A percentile compares a stretch with the other conserved stretches of the same genome.
Evolutionary conservation across 2,888 invertebrate species (phyloP).

Genomic region (Diaphora mendica): DNA sequence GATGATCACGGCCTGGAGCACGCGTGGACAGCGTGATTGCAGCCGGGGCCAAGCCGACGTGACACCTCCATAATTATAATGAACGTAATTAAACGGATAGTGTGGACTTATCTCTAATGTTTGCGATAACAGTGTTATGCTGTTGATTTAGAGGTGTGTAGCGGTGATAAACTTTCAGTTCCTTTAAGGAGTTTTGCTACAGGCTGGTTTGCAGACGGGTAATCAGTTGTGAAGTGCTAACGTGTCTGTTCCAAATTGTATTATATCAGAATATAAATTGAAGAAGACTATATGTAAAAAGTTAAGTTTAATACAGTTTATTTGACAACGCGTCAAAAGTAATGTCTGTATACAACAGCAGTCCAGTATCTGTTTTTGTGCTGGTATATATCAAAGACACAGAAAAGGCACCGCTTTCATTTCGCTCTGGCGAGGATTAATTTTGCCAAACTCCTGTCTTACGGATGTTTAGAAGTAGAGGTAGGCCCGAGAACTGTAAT

Average conservation of each 20-base stretch:
- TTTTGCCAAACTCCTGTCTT: not conserved
- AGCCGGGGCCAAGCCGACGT: slow-evolving; percentile 7
- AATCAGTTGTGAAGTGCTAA: not conserved
- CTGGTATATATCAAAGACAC: not conserved
- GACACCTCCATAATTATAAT: slow-evolving; percentile 9
- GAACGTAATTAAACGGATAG: slow-evolving; percentile 9
- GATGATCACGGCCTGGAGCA: not conserved
- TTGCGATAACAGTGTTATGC: not conserved
- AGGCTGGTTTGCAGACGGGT: not conserved
- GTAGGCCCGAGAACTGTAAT: not conserved
- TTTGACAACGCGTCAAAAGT: no score
- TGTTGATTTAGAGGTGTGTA: slow-evolving; percentile 3
- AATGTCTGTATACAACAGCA: no score
- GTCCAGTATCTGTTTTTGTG: not conserved
- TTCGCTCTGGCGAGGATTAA: not conserved
- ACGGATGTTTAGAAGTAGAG: not conserved
- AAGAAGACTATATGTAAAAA: no score
- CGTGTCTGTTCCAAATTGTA: not conserved
- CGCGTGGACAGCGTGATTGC: not conserved
- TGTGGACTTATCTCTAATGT: not conserved
- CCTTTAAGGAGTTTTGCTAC: not conserved
- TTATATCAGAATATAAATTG: no score
- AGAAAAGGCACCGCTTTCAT: not conserved
- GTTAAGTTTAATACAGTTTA: no score
- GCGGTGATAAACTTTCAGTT: not conserved